Evolutionary conservation across 2,797 vertebrate species (phyloP).

Genomic region (Hozukius guyotensis): DNA sequence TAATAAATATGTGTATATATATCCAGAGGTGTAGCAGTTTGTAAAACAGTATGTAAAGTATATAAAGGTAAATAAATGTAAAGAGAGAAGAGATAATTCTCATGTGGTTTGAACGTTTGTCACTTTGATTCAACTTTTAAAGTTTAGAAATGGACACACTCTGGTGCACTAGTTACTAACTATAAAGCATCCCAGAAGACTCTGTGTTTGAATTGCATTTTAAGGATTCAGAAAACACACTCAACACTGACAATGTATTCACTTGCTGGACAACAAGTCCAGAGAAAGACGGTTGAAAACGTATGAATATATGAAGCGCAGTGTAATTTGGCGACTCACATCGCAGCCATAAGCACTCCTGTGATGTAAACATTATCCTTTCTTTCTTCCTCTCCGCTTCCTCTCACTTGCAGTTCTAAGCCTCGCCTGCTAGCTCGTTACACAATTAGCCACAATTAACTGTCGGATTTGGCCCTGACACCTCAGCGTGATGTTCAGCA

Average conservation of each 20-base stretch:
- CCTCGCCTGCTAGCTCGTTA: slow-evolving; percentile 38
- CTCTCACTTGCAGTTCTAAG: slow-evolving; percentile 15
- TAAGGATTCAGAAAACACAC: not conserved
- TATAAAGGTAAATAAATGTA: too few relatives aligned
- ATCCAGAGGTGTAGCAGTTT: too few relatives aligned
- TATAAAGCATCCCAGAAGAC: not conserved
- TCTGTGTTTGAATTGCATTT: not conserved
- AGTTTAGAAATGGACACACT: not conserved
- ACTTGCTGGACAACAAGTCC: not conserved
- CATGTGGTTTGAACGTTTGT: not conserved
- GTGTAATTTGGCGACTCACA: slow-evolving; percentile 33
- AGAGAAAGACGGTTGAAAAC: not conserved
- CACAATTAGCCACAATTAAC: slow-evolving; percentile 67
- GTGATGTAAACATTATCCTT: slow-evolving; percentile 44
- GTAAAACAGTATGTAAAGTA: too few relatives aligned
- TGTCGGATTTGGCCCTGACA: slow-evolving; percentile 64
- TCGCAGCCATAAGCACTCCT: slow-evolving; percentile 16
- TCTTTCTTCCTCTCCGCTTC: slow-evolving; percentile 12
- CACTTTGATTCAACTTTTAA: not conserved
- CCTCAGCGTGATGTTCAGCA: slow-evolving; percentile 49
- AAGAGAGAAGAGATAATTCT: not conserved
- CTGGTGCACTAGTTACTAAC: not conserved
- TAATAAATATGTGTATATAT: too few relatives aligned
- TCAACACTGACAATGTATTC: not conserved
- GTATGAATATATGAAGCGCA: slow-evolving; percentile 21